These are phyloP conservation scores for Grus americana DNA, from an alignment of 2,113 vertebrate genomes.

Conservation along the genomic window DNA sequence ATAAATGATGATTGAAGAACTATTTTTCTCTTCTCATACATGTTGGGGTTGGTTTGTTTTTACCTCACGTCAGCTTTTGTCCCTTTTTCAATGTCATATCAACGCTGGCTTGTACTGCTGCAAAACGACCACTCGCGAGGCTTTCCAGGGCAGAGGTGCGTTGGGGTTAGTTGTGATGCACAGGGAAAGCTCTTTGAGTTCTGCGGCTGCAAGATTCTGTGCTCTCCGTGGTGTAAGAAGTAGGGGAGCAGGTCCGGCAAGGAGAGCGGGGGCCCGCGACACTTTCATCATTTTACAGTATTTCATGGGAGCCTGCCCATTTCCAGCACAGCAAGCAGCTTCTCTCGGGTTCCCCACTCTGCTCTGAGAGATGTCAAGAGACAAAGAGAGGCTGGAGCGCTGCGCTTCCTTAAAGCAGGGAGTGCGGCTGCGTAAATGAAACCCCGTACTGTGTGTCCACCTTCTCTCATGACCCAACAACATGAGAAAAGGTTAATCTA, in stretches of 20 bases:
- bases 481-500: neutral
- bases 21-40: neutral
- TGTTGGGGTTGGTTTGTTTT: neutral
- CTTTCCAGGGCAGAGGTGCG: neutral
- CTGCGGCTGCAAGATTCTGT: neutral
- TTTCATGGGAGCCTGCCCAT: neutral
- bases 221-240: neutral
- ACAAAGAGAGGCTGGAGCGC: neutral
- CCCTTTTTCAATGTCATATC: neutral
- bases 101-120: accelerated
- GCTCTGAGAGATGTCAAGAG: neutral
- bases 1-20: neutral
- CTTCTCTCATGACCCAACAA: neutral
- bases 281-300: neutral
- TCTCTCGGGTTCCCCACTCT: neutral
- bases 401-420: accelerated
- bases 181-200: neutral
- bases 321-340: neutral
- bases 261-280: neutral
- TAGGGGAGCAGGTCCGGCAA: neutral
- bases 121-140: neutral
- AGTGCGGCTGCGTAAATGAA: neutral
- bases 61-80: neutral
- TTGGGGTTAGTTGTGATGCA: neutral
- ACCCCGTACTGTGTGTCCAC: neutral